A percentile compares a stretch with the other conserved stretches of the same genome.
Evolutionary conservation across 2,888 invertebrate species (phyloP).

Genomic region (Ecdyonurus torrentis): DNA sequence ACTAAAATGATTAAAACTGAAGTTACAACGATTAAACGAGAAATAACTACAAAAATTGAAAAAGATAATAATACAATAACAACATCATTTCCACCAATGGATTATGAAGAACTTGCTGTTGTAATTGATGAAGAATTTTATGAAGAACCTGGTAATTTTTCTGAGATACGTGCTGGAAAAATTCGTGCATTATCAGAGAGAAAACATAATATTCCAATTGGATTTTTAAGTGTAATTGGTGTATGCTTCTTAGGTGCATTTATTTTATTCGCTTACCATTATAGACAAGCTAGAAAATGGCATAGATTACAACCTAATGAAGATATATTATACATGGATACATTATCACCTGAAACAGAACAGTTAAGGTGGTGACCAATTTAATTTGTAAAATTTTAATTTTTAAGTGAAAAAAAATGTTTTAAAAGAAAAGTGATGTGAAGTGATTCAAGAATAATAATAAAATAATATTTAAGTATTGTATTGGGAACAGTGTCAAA

Average conservation of each 20-base stretch:
- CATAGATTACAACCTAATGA: background rate
- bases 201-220: background rate
- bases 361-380: background rate
- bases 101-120: background rate
- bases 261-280: background rate
- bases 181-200: background rate
- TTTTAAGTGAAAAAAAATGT: background rate
- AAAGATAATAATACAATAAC: background rate
- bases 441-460: no score
- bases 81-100: background rate
- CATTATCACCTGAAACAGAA: background rate
- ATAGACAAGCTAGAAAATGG: background rate
- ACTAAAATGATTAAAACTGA: background rate
- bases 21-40: background rate
- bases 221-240: background rate
- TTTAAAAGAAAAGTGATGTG: background rate
- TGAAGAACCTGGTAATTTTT: background rate
- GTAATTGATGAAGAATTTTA: background rate
- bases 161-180: background rate
- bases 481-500: background rate
- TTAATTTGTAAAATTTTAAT: no score
- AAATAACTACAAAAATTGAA: background rate
- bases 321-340: background rate
- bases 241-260: background rate
- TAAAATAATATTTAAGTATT: background rate